A percentile compares a stretch with the other conserved stretches of the same genome.
These are phyloP conservation scores for Pteronura brasiliensis DNA, from an alignment of 2,113 vertebrate genomes.

Conservation along the genomic window DNA sequence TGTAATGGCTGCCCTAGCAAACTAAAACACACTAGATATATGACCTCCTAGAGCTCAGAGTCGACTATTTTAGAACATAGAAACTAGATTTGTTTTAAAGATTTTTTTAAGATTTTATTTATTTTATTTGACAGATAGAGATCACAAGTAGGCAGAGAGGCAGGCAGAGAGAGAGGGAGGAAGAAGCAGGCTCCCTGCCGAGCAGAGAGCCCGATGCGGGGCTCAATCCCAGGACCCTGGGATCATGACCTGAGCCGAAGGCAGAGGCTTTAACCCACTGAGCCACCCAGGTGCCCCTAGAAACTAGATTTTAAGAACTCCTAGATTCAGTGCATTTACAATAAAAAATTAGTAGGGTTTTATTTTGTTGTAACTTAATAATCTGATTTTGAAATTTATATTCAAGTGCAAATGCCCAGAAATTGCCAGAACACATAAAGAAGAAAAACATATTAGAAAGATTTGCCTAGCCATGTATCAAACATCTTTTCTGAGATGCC, in stretches of 20 bases:
- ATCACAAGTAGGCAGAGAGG: too few relatives aligned
- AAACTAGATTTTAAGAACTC: background rate
- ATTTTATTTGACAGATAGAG: too few relatives aligned
- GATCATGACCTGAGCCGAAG: too few relatives aligned
- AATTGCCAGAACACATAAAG: background rate
- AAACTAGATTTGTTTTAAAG: background rate
- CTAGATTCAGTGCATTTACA: background rate
- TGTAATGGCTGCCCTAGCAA: background rate
- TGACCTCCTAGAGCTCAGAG: background rate
- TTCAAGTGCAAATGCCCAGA: background rate
- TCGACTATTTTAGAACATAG: background rate
- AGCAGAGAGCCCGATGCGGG: too few relatives aligned
- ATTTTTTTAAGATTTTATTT: too few relatives aligned
- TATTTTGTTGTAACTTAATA: background rate
- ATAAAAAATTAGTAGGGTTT: background rate
- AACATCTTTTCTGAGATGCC: background rate
- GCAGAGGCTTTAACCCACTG: too few relatives aligned
- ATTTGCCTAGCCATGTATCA: background rate
- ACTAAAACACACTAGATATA: background rate
- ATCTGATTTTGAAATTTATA: background rate
- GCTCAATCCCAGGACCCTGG: too few relatives aligned
- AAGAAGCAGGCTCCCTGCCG: too few relatives aligned
- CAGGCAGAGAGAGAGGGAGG: too few relatives aligned
- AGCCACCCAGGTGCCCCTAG: too few relatives aligned
- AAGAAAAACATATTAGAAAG: background rate